Evolutionary conservation across 2,888 invertebrate genomes (phyloP).

Genomic region (Drosophila mayaguana): DNA sequence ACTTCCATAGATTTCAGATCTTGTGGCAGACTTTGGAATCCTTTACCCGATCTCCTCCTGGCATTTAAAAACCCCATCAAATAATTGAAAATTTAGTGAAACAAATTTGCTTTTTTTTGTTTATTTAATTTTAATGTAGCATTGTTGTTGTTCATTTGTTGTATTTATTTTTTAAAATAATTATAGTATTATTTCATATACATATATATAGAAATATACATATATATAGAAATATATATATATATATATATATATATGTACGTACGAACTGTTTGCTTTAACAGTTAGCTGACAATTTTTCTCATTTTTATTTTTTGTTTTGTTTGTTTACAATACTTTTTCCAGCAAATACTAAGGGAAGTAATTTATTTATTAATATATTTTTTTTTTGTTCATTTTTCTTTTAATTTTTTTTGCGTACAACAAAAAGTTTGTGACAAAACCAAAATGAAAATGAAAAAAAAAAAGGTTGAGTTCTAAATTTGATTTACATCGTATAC

Average conservation of each 20-base stretch:
- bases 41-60: too few species aligned
- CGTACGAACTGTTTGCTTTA: conserved; percentile 37
- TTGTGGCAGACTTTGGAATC: too few species aligned
- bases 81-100: not conserved
- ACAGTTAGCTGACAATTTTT: conserved; percentile 34
- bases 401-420: not conserved
- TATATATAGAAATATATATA: conserved; percentile 38
- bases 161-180: conserved; percentile 62
- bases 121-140: conserved; percentile 67
- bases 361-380: conserved; percentile 44
- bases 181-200: conserved; percentile 55
- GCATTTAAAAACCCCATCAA: not conserved
- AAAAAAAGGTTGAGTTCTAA: conserved; percentile 34
- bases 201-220: conserved; percentile 35
- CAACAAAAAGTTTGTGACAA: conserved; percentile 25
- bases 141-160: conserved; percentile 41
- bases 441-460: conserved; percentile 18
- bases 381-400: conserved; percentile 18
- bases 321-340: conserved; percentile 58
- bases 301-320: conserved; percentile 6
- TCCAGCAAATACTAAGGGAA: conserved; percentile 68
- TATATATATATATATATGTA: conserved; percentile 37
- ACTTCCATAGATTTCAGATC: too few species aligned
- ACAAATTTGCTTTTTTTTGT: conserved; percentile 30
- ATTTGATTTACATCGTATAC: conserved; percentile 72